These are phyloP conservation scores for Leptinotarsa tumamoca DNA, from an alignment of 2,888 invertebrate genomes.

Conservation along the genomic window DNA sequence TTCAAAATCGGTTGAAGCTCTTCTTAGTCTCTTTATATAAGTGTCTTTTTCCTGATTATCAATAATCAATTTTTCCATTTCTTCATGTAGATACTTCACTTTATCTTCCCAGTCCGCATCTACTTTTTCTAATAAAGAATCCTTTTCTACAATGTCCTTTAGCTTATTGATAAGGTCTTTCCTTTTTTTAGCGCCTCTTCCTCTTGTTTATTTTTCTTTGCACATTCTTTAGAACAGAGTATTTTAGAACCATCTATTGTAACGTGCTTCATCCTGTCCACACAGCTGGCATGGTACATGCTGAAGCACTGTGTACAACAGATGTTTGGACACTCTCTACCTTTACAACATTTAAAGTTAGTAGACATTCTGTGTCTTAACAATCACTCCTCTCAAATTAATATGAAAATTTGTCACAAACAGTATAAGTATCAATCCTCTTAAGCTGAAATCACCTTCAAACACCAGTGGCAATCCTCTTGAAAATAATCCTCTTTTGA, in stretches of 20 bases:
- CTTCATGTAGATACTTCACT: no score
- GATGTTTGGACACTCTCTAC: constrained; percentile 22
- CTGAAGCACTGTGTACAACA: constrained; percentile 25
- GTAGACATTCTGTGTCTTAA: constrained; percentile 23
- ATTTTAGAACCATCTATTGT: constrained; percentile 8
- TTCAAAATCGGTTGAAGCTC: no score
- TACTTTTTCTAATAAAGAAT: constrained; percentile 25
- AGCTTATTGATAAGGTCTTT: constrained; percentile 21
- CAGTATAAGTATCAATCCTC: no score
- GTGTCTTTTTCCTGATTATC: constrained; percentile 22
- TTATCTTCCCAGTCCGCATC: not conserved
- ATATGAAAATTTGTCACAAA: no score
- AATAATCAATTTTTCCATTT: not conserved
- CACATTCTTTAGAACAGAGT: not conserved
- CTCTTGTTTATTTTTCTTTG: constrained; percentile 18
- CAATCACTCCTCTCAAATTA: constrained; percentile 12
- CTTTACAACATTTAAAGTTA: constrained; percentile 19
- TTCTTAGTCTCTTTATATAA: constrained; percentile 9
- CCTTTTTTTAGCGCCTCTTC: constrained; percentile 19
- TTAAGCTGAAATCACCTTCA: no score
- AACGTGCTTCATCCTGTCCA: no score
- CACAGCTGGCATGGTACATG: constrained; percentile 4
- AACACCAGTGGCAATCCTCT: no score
- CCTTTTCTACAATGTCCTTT: constrained; percentile 3
- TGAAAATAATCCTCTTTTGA: not conserved